Evolutionary conservation across 1,140 invertebrate genomes (phyloP).

Genomic region (Triops longicaudatus): DNA sequence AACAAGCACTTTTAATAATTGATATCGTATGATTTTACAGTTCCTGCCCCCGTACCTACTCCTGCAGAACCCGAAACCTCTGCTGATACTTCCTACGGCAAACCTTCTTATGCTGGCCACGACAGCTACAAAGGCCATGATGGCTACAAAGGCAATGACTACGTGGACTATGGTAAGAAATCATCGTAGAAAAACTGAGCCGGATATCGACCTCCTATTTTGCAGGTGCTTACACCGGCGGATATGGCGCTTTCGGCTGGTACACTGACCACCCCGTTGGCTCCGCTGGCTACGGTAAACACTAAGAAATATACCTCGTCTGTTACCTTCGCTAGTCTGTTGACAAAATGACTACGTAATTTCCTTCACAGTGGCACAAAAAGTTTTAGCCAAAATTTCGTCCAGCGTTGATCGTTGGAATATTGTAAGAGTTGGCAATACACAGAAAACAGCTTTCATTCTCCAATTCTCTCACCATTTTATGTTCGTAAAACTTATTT

Average conservation of each 20-base stretch:
- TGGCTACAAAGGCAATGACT: slow-evolving; percentile 28
- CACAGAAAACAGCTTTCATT: neutral
- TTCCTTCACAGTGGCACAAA: neutral
- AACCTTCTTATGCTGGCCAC: neutral
- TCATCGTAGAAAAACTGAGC: neutral
- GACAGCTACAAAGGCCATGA: slow-evolving; percentile 16
- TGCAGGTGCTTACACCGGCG: slow-evolving; percentile 37
- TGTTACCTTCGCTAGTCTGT: neutral
- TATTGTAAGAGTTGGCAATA: neutral
- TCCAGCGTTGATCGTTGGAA: slow-evolving; percentile 10
- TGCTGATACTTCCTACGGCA: slow-evolving; percentile 20
- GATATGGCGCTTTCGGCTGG: slow-evolving; percentile 37
- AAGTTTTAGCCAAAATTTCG: neutral
- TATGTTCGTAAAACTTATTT: neutral
- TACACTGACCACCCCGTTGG: slow-evolving; percentile 36
- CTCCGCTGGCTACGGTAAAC: neutral
- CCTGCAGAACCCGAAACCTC: neutral
- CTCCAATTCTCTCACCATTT: neutral
- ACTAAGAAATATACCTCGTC: neutral
- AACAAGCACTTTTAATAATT: too few species aligned
- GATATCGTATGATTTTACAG: neutral
- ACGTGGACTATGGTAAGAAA: slow-evolving; percentile 32
- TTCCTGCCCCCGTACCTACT: neutral
- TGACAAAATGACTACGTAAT: slow-evolving; percentile 4
- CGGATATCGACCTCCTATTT: slow-evolving; percentile 23